These are phyloP conservation scores for Asteroscopus sphinx DNA, from an alignment of 2,888 invertebrate genomes.

Conservation along the genomic window DNA sequence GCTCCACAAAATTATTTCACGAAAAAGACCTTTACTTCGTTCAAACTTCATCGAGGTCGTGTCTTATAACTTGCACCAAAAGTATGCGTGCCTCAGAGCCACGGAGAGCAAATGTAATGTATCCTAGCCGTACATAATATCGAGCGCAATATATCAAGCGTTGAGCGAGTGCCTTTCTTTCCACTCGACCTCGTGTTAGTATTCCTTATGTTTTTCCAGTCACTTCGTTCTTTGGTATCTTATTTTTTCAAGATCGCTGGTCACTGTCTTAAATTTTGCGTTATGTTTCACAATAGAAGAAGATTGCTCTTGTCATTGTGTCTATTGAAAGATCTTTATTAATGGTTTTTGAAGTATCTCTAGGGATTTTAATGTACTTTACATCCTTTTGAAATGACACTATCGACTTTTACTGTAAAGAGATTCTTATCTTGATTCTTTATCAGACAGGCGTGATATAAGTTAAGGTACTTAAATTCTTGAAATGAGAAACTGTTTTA, in stretches of 20 bases:
- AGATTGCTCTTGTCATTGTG: slow-evolving; percentile 5
- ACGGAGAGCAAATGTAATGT: slow-evolving; percentile 67
- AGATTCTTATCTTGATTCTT: not conserved
- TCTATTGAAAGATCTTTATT: slow-evolving; percentile 9
- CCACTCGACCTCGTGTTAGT: slow-evolving; percentile 38
- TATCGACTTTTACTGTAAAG: not conserved
- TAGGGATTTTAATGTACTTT: not conserved
- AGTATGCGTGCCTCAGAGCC: slow-evolving; percentile 46
- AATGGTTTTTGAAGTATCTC: not conserved
- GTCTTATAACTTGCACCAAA: slow-evolving; percentile 50
- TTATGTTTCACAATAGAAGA: slow-evolving; percentile 6
- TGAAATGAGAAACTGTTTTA: not conserved
- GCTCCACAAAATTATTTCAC: no score
- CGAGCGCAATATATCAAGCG: slow-evolving; percentile 69
- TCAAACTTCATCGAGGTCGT: not conserved
- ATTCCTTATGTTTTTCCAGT: slow-evolving; percentile 21
- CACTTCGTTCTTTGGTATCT: slow-evolving; percentile 12
- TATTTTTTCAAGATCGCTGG: slow-evolving; percentile 7
- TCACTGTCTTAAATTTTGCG: slow-evolving; percentile 28
- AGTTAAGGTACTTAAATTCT: not conserved
- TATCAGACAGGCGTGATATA: not conserved
- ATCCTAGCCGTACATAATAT: slow-evolving; percentile 67
- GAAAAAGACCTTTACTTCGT: no score
- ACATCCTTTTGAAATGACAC: not conserved
- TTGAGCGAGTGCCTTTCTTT: slow-evolving; percentile 59